Evolutionary conservation across 2,888 invertebrate species (phyloP), one percentile per base, ranked within the genome.

Genomic region (Norana najaformis): DNA sequence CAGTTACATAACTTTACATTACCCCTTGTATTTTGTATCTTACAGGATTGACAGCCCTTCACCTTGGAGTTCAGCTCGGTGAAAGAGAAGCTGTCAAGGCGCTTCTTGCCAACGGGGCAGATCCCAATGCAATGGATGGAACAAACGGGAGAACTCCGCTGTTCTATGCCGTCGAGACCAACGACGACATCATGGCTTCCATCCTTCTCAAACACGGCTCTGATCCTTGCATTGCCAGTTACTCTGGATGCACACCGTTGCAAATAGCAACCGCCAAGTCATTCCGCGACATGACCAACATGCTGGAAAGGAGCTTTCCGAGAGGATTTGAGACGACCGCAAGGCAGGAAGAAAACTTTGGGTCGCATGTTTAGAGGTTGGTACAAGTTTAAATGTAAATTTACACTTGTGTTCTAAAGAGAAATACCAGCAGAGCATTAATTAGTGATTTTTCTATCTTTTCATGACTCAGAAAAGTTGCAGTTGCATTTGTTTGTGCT

Each of bases 61-160:
- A 91, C 38, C 41, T 90, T 36, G 91, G 91, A 18, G 91, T 91
- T n/a, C 90, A 88, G 88, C 37, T 34, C 13, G 23, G 82, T 20
- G 88, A 90, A 53, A n/a, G 37, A 8, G 88, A 90, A 18, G 47
- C 88, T 36, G 47, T 91, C 39, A 20, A 30, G 38, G n/a, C 83
- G 8, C 89, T 91, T 34, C 47, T 91, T 5, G 30, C 37, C 36
- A 83, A 85, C 5, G 90, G 90, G 18, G 91, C 90, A 3, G 41
- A 88, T 30, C 69, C 90, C n/a, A 88, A 90, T 85, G 83, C 89
- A 34, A 83, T 88, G 1, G 91, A 91, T 34, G 91, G 90, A 18
- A 91, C 91, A 88, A 91, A 91, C 39, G 91, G 91, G 5, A 89
- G 91, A 14, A 91, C 91, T 1, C 90, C 91, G 0, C 89, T 91